phyloP scores from a whole-genome alignment of 2,113 vertebrate genomes.

The Engystomops pustulosus region DNA sequence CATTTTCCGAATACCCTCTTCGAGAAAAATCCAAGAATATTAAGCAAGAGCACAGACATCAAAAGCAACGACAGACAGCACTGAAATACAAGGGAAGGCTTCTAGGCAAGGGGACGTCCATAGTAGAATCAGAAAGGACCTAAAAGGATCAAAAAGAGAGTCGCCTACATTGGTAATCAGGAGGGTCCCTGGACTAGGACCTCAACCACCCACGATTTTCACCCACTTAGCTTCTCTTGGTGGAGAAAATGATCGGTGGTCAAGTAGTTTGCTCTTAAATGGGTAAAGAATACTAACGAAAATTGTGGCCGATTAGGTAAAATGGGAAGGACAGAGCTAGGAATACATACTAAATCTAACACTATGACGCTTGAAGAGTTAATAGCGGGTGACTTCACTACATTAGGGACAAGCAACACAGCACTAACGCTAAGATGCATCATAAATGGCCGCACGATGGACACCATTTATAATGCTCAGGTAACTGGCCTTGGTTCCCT shows the following conservation, averaged over 20 bases:
- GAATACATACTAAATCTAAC: constrained; percentile 9
- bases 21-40: neutral
- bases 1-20: constrained; percentile 22
- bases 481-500: constrained; percentile 89
- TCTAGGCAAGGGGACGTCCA: constrained; percentile 13
- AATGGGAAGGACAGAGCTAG: neutral
- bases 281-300: neutral
- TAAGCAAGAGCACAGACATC: neutral
- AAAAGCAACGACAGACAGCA: neutral
- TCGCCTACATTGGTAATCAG: neutral
- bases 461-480: constrained; percentile 90
- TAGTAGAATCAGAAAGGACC: too few species aligned
- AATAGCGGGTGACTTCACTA: constrained; percentile 53
- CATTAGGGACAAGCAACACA: constrained; percentile 56
- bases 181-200: constrained; percentile 8
- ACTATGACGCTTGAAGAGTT: constrained; percentile 13
- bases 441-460: constrained; percentile 82
- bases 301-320: neutral
- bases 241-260: neutral
- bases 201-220: constrained; percentile 14
- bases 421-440: constrained; percentile 73
- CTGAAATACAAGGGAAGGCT: neutral
- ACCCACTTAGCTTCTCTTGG: neutral
- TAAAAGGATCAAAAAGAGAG: too few species aligned
- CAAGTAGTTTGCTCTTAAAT: neutral